Conservation (phyloP, 1,140 invertebrate species). For the Ceratina calcarata region DNA sequence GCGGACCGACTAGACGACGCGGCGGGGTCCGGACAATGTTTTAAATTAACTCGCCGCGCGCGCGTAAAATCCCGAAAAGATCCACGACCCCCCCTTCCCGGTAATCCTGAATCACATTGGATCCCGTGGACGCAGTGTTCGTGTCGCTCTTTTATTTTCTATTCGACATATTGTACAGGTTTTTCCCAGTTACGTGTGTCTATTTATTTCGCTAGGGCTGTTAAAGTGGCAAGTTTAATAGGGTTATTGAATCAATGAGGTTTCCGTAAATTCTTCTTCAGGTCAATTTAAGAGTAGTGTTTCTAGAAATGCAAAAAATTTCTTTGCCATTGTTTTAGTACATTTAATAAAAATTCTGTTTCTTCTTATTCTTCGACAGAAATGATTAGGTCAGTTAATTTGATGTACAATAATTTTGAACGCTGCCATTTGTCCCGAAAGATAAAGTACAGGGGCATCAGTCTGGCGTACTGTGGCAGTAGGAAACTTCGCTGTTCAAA, state of each 20-base stretch:
- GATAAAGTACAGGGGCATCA: slow-evolving; percentile 3
- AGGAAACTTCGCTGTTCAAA: slow-evolving; percentile 2
- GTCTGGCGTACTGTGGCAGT: not conserved
- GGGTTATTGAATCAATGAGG: no score
- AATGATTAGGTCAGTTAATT: not conserved
- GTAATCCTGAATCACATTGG: slow-evolving; percentile 9
- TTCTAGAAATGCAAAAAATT: no score
- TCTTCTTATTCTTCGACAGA: not conserved
- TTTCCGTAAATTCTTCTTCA: no score
- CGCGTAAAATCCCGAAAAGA: slow-evolving; percentile 20
- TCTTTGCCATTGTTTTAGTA: no score
- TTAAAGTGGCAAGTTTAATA: no score
- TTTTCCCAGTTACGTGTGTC: no score
- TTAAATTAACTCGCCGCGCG: slow-evolving; percentile 39
- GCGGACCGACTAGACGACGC: not conserved
- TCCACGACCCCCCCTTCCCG: slow-evolving; percentile 5
- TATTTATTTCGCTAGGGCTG: no score
- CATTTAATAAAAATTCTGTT: no score
- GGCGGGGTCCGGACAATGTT: slow-evolving; percentile 13
- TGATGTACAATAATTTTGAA: not conserved
- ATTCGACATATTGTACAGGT: not conserved
- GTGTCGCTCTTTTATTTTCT: not conserved
- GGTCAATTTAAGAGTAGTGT: no score
- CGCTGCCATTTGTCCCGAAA: not conserved
- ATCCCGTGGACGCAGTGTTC: not conserved